Conservation (phyloP, 2,888 invertebrate species). For the Plagiodera versicolora region DNA sequence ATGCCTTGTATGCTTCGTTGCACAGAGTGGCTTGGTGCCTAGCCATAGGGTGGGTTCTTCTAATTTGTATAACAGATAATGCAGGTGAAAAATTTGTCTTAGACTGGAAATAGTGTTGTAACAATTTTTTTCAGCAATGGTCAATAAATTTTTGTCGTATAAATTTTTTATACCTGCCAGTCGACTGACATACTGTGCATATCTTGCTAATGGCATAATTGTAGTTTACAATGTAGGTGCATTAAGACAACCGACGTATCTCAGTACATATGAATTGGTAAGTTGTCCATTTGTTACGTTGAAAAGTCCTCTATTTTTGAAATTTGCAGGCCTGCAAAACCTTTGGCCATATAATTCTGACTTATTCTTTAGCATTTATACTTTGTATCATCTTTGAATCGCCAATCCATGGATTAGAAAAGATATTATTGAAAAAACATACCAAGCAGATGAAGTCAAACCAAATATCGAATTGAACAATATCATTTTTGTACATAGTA, state of each 20-base stretch:
- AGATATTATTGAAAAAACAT: conserved; percentile 61
- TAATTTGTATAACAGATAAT: conserved; percentile 68
- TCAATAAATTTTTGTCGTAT: conserved; percentile 63
- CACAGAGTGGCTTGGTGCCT: conserved; percentile 71
- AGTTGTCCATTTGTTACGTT: conserved; percentile 39
- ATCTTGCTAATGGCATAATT: conserved; percentile 71
- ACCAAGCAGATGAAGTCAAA: conserved; percentile 13
- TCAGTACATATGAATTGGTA: conserved; percentile 67
- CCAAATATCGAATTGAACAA: conserved; percentile 7
- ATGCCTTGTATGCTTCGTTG: conserved; percentile 66
- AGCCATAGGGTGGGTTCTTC: conserved; percentile 67
- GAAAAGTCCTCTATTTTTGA: background rate
- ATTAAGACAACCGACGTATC: conserved; percentile 62
- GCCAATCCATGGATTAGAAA: conserved; percentile 71
- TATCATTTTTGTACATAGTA: background rate
- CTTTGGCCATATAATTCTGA: conserved; percentile 62
- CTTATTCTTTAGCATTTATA: conserved; percentile 64
- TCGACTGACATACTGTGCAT: conserved; percentile 72
- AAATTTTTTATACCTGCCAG: conserved; percentile 67
- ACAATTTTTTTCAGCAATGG: conserved; percentile 54
- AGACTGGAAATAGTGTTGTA: background rate
- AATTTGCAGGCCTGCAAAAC: conserved; percentile 60
- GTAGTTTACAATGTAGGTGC: conserved; percentile 67
- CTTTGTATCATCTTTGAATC: conserved; percentile 71
- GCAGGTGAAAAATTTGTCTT: conserved; percentile 60